These are phyloP conservation scores for Oryctes rhinoceros DNA, from an alignment of 1,140 invertebrate genomes.

Conservation along the genomic window DNA sequence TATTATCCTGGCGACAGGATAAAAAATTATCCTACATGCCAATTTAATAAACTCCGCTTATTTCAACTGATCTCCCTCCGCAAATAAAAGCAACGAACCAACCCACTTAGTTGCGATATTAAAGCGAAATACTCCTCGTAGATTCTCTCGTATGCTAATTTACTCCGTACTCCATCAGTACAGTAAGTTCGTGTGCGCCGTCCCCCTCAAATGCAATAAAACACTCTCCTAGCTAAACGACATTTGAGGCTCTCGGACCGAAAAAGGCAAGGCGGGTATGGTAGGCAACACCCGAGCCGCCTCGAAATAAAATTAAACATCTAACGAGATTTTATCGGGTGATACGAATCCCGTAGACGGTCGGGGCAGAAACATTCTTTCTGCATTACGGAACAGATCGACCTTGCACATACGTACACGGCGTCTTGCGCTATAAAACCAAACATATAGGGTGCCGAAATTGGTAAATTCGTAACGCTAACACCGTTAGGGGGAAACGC, in stretches of 20 bases:
- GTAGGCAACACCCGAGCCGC: neutral
- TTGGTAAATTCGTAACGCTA: constrained; percentile 63
- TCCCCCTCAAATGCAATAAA: constrained; percentile 27
- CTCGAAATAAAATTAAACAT: constrained; percentile 54
- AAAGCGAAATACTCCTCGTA: constrained; percentile 7
- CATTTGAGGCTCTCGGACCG: neutral
- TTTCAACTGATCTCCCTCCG: neutral
- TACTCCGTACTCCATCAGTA: neutral
- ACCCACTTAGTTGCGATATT: constrained; percentile 27
- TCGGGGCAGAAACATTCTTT: constrained; percentile 53
- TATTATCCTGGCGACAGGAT: too few relatives aligned
- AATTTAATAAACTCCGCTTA: constrained; percentile 5
- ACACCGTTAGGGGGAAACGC: constrained; percentile 57
- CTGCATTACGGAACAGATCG: constrained; percentile 53
- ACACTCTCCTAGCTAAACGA: constrained; percentile 14
- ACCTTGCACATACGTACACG: constrained; percentile 45
- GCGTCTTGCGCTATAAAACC: constrained; percentile 27
- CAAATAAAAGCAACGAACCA: neutral
- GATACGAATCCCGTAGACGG: constrained; percentile 26
- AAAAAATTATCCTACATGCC: neutral
- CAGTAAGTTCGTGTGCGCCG: neutral
- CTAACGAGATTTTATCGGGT: constrained; percentile 55
- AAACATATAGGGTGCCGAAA: constrained; percentile 60
- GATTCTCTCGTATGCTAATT: constrained; percentile 16
- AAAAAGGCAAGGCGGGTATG: neutral